These are phyloP conservation scores for Suricata suricatta DNA, from an alignment of 2,113 vertebrate genomes.

Conservation along the genomic window DNA sequence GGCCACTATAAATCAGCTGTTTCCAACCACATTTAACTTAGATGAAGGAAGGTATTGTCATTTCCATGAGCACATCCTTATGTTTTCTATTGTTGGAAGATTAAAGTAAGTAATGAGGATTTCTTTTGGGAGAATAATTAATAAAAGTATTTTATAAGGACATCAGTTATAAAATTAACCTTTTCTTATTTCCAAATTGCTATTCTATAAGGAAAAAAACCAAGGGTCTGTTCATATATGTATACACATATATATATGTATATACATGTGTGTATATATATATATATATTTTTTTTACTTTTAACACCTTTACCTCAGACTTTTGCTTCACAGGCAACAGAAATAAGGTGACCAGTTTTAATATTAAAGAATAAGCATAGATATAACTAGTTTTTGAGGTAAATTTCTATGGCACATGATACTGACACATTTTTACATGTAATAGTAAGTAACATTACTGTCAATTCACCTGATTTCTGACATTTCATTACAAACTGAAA, in stretches of 20 bases:
- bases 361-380: background rate
- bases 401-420: background rate
- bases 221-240: background rate
- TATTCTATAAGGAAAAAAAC: background rate
- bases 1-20: background rate
- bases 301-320: slow-evolving; percentile 20
- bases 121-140: background rate
- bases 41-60: background rate
- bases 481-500: slow-evolving; percentile 30
- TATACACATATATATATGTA: background rate
- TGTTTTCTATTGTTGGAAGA: background rate
- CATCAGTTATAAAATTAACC: background rate
- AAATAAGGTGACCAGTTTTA: background rate
- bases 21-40: slow-evolving; percentile 6
- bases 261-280: background rate
- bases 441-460: background rate
- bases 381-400: background rate
- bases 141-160: slow-evolving; percentile 14
- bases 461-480: slow-evolving; percentile 41
- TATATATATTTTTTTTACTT: background rate
- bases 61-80: background rate
- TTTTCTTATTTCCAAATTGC: background rate
- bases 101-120: background rate
- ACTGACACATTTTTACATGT: background rate
- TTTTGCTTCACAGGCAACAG: background rate